Evolutionary conservation across 2,797 vertebrate species (phyloP).

Genomic region (Phataginus tricuspis): DNA sequence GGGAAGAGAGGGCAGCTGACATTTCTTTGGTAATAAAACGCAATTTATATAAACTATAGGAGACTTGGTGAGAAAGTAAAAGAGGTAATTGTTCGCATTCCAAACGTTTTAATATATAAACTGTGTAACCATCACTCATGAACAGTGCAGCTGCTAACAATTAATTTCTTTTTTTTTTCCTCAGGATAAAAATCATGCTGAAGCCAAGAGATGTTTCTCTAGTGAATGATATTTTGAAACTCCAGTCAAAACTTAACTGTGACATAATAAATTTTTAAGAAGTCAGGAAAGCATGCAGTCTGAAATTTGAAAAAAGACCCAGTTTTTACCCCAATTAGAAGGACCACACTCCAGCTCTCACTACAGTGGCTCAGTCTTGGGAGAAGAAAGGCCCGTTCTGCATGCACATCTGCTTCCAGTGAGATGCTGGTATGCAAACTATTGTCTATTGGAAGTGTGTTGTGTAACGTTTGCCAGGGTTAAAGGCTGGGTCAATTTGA

Average conservation of each 20-base stretch:
- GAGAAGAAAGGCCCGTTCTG: conserved; percentile 79
- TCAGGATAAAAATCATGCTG: conserved; percentile 93
- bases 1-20: conserved; percentile 56
- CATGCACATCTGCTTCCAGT: conserved; percentile 90
- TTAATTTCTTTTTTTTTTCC: conserved; percentile 81
- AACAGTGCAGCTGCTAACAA: conserved; percentile 95
- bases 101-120: conserved; percentile 95
- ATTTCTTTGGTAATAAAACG: conserved; percentile 86
- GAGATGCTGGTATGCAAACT: conserved; percentile 90
- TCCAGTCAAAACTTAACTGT: conserved; percentile 84
- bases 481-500: conserved; percentile 93
- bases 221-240: conserved; percentile 84
- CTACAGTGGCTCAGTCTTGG: conserved; percentile 67
- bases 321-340: conserved; percentile 81
- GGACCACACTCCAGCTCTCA: conserved; percentile 74
- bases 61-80: conserved; percentile 91
- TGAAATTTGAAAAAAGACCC: conserved; percentile 79
- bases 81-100: conserved; percentile 95
- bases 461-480: conserved; percentile 92
- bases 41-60: conserved; percentile 86
- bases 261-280: conserved; percentile 83
- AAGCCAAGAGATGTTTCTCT: conserved; percentile 90
- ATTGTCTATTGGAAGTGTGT: conserved; percentile 92
- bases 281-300: conserved; percentile 70
- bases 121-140: conserved; percentile 89